phyloP scores from a whole-genome alignment of 92 coral and sea anemone genomes.

The Parazoanthus atlanticus region DNA sequence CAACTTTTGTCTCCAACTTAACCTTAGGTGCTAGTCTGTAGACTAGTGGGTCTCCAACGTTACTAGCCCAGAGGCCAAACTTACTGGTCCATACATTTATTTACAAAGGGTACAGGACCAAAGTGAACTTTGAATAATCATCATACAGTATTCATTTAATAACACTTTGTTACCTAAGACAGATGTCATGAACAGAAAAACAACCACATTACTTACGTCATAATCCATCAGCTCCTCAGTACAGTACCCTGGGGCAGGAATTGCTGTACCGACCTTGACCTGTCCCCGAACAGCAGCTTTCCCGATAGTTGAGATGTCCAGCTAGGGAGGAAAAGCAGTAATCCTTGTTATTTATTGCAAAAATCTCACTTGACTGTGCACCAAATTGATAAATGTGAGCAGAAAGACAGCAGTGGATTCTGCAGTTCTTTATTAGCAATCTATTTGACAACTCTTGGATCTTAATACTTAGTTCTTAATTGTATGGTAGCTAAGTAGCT shows the following conservation, averaged over 20 bases:
- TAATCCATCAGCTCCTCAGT: constrained; percentile 31
- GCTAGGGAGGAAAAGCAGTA: constrained; percentile 5
- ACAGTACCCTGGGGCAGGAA: constrained; percentile 10
- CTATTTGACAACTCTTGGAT: too few species aligned
- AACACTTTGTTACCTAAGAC: too few species aligned
- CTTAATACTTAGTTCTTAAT: too few species aligned
- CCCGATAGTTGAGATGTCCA: constrained; percentile 11
- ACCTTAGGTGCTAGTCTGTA: too few species aligned
- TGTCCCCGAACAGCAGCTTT: not conserved
- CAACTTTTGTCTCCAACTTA: too few species aligned
- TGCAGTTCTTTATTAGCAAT: not conserved
- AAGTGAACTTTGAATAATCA: too few species aligned
- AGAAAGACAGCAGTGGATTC: not conserved
- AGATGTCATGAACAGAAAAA: not conserved
- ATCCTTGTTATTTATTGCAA: not conserved
- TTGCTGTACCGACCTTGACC: constrained; percentile 21
- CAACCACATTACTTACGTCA: constrained; percentile 6
- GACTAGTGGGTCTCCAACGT: too few species aligned
- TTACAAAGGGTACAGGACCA: too few species aligned
- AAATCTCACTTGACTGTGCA: not conserved
- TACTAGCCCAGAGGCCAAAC: too few species aligned
- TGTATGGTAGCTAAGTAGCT: too few species aligned
- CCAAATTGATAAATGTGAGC: not conserved
- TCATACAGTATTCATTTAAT: too few species aligned
- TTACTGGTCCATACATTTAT: too few species aligned